Base-by-base conservation (phyloP, 2,888 invertebrate species). In the Blastobasis adustella region DNA sequence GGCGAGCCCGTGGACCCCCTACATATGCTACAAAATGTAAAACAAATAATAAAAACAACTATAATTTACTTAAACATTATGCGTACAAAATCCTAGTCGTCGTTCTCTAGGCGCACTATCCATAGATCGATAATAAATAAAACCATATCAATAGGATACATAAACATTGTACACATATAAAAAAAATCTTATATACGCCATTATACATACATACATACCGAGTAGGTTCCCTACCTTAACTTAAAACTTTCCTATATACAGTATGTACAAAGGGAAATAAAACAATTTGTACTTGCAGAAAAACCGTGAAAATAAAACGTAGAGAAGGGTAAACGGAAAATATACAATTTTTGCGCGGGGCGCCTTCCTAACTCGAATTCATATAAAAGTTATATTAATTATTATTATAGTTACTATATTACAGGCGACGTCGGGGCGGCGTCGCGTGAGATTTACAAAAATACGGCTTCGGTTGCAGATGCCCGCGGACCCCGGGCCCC, bases 241-340 rank as follows among this genome's bases (percentile, higher is more conserved):
- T 71, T 73, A 73, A 74, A 76, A 76, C 67, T 72, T 73, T 75
- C 70, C 69, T 89, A 89, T 88, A 81, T 89, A 89, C 88, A 89
- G 76, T 89, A 89, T 89, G 80, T 89, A 89, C 89, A 89, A 67
- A 76, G 81, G 78, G 79, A 86, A 88, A 87, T 84, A 87, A 83
- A 88, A 88, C 85, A 87, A 86, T 89, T 89, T 89, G 89, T 89
- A 89, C 89, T 89, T 85, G 87, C 86, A 84, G 88, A 88, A 71
- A 79, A 85, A 84, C 75, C 74, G 82, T 84, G 79, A 82, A 76
- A 78, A 71, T 69, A 66, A 71, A 77, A 79, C 65, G 68, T 68
- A 73, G 64, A 73, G 72, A 23, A 23, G 23, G 64, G 64, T 69
- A 75, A 80, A 82, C 72, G 67, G 79, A 79, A 23, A 81, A 83